phyloP scores from a whole-genome alignment of 2,888 invertebrate genomes.

The Synanthedon vespiformis region DNA sequence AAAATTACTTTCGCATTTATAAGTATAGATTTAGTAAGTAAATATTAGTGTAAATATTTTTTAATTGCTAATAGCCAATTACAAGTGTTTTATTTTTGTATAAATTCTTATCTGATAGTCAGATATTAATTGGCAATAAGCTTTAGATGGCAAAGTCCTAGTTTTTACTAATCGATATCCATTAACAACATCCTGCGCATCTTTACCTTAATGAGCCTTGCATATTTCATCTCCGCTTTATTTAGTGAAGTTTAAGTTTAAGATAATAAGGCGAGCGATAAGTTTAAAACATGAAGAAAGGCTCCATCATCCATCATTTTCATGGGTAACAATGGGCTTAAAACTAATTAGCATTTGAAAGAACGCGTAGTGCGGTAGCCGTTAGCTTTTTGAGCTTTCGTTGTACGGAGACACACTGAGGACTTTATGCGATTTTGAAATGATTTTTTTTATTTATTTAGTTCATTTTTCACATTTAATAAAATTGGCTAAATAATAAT shows the following conservation, averaged over 20 bases:
- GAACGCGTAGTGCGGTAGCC: slow-evolving; percentile 53
- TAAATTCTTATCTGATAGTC: too few relatives aligned
- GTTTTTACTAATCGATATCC: not conserved
- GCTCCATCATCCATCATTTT: slow-evolving; percentile 3
- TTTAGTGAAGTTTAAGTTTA: not conserved
- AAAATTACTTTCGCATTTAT: too few relatives aligned
- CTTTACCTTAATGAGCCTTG: not conserved
- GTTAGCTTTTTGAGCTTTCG: slow-evolving; percentile 27
- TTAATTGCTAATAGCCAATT: too few relatives aligned
- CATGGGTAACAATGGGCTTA: slow-evolving; percentile 30
- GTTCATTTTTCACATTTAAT: too few relatives aligned
- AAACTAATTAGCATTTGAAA: slow-evolving; percentile 52
- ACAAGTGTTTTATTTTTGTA: too few relatives aligned
- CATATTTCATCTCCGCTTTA: not conserved
- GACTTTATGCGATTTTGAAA: slow-evolving; percentile 7
- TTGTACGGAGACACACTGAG: slow-evolving; percentile 20
- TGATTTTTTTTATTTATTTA: too few relatives aligned
- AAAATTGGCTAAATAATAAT: too few relatives aligned
- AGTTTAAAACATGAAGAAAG: not conserved
- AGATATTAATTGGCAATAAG: not conserved
- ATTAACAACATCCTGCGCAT: not conserved
- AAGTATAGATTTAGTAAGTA: too few relatives aligned
- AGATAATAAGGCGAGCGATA: not conserved
- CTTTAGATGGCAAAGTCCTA: not conserved
- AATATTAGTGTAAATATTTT: too few relatives aligned